Conservation (phyloP, 2,888 invertebrate species). For the Resseliella maxima region DNA sequence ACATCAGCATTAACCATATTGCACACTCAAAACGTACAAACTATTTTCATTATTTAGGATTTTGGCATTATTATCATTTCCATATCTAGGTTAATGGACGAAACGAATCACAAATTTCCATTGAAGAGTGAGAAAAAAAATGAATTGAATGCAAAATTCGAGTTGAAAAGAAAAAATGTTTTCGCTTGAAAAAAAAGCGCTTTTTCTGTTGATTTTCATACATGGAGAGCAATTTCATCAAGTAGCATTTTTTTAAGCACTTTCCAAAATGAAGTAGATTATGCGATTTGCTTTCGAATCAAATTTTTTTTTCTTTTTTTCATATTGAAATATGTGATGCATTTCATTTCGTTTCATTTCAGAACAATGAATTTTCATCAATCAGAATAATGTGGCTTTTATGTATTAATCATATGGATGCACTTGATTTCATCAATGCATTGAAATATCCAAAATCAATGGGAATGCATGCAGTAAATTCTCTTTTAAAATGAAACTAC, state of each 20-base stretch:
- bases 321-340: not conserved
- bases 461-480: not conserved
- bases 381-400: not conserved
- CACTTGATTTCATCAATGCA: not conserved
- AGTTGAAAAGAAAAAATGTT: not conserved
- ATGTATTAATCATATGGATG: conserved; percentile 11
- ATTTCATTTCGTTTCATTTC: not conserved
- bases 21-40: not conserved
- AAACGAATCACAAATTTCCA: not conserved
- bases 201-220: not conserved
- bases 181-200: not conserved
- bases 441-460: conserved; percentile 20
- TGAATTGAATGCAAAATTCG: not conserved
- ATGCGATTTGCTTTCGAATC: not conserved
- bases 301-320: not conserved
- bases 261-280: not conserved
- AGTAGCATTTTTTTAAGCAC: not conserved
- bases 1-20: not conserved
- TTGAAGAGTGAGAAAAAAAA: not conserved
- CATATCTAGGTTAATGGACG: conserved; percentile 12
- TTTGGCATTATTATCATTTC: conserved; percentile 14
- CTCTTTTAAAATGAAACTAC: not conserved
- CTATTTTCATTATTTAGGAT: not conserved
- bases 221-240: not conserved
- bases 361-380: conserved; percentile 11